A percentile compares a stretch with the other conserved stretches of the same genome.
Conservation (phyloP, 2,113 vertebrate species). For the Panurus biarmicus region DNA sequence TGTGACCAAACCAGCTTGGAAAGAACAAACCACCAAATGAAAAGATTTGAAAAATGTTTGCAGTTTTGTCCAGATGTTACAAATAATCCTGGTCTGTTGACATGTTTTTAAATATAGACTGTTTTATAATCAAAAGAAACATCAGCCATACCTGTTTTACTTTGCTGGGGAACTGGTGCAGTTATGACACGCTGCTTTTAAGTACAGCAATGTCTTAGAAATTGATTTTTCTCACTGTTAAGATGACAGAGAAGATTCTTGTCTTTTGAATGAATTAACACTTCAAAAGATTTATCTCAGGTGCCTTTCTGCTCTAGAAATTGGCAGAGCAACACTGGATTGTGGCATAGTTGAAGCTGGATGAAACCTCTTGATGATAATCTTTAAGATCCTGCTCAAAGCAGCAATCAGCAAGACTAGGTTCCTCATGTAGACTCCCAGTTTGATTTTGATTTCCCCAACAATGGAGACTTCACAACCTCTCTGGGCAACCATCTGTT, state of each 20-base stretch:
- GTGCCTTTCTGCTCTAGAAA: background rate
- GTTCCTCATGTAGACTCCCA: background rate
- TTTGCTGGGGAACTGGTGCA: background rate
- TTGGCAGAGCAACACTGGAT: background rate
- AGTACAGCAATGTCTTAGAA: background rate
- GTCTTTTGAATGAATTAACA: background rate
- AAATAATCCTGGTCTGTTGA: background rate
- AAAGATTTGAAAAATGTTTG: background rate
- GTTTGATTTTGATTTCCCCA: background rate
- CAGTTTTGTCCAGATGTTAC: background rate
- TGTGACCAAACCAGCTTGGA: background rate
- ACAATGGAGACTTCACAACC: background rate
- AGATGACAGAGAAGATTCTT: background rate
- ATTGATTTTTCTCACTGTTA: background rate
- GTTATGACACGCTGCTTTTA: background rate
- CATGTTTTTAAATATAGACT: conserved; percentile 13
- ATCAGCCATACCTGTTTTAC: background rate
- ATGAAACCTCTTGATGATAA: background rate
- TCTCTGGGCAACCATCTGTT: background rate
- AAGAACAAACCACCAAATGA: background rate
- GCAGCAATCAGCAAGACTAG: background rate
- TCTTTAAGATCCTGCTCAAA: background rate
- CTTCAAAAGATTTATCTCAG: background rate
- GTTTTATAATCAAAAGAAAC: background rate
- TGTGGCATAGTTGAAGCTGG: background rate